A percentile compares a stretch with the other conserved stretches of the same genome.
phyloP scores from a whole-genome alignment of 2,113 vertebrate genomes.

The Agelaius tricolor region DNA sequence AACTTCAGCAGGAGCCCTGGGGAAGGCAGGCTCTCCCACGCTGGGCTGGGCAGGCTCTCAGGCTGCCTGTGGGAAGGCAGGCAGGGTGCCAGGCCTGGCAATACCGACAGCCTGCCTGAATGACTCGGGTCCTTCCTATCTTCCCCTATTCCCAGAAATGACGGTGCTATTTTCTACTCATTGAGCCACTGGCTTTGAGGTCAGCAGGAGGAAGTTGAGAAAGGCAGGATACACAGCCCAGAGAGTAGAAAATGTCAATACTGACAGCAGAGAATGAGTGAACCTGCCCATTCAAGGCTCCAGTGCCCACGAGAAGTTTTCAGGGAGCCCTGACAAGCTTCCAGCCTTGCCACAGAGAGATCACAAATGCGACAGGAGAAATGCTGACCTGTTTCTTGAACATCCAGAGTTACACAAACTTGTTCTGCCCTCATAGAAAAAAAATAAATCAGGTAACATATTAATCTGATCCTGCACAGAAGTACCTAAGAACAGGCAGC shows the following conservation, averaged over 20 bases:
- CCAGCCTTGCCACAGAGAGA: not conserved
- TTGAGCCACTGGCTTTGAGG: not conserved
- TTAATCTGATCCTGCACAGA: not conserved
- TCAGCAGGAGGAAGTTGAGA: constrained; percentile 17
- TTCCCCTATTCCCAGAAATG: not conserved
- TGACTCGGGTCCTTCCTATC: not conserved
- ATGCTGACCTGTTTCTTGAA: not conserved
- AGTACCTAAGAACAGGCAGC: not conserved
- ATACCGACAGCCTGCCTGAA: fast-evolving
- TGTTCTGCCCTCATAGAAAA: not conserved
- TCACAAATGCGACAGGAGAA: not conserved
- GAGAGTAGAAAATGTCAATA: not conserved
- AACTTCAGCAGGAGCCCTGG: fast-evolving
- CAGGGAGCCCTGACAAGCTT: not conserved
- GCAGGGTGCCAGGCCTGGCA: not conserved
- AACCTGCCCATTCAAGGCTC: not conserved
- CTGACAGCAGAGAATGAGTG: fast-evolving
- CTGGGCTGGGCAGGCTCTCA: fast-evolving
- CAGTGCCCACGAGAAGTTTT: not conserved
- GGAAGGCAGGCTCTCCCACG: not conserved
- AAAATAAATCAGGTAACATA: not conserved
- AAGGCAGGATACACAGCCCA: not conserved
- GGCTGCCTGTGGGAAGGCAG: not conserved
- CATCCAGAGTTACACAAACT: not conserved
- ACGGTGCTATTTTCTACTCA: not conserved